Evolutionary conservation across 2,797 vertebrate species (phyloP), one percentile per base, ranked within the genome.

Genomic region (Distichodus sexfasciatus): DNA sequence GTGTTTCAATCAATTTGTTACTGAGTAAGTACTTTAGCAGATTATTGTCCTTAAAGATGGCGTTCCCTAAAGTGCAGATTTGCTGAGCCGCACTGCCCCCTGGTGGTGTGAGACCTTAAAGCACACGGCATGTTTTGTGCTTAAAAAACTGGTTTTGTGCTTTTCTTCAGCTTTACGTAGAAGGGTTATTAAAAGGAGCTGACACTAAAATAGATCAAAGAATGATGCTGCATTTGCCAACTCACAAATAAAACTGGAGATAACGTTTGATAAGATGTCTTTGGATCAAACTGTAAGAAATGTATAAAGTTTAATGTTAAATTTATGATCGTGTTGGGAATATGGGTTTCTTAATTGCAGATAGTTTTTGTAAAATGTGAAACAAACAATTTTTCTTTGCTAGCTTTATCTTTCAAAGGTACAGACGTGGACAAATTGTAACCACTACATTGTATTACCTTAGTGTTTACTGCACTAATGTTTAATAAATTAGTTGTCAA

Each of bases 371-470:
- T 84, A 76, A 81, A 77, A 74, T 79, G 76, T 77, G 61, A 75
- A 72, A n/a, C 44, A 68, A 68, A 23, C 76, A 70, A 60, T n/a
- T 65, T 46, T 71, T 77, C 72, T 79, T 79, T 84, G 59, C 76
- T 76, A 59, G 78, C 48, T 54, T 84, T 51, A 67, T 80, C 57
- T 23, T 74, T 75, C 28, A 66, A 79, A 82, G 89, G 90, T 90
- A 90, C 89, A 84, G 84, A 85, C 58, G 58, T 69, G 76, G 75
- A 84, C 76, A 84, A 82, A 54, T 72, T 86, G 75, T 91, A 89
- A 90, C 88, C 89, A 90, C 88, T 89, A 83, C 81, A 83, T 83
- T 87, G 83, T 89, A 87, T 82, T 41, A 67, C 47, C 76, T 65
- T 64, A 50, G 65, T 62, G 66, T 76, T 76, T 46, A 63, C 66